Conservation (phyloP, 2,113 vertebrate genomes). For the Sinocyclocheilus rhinocerous region DNA sequence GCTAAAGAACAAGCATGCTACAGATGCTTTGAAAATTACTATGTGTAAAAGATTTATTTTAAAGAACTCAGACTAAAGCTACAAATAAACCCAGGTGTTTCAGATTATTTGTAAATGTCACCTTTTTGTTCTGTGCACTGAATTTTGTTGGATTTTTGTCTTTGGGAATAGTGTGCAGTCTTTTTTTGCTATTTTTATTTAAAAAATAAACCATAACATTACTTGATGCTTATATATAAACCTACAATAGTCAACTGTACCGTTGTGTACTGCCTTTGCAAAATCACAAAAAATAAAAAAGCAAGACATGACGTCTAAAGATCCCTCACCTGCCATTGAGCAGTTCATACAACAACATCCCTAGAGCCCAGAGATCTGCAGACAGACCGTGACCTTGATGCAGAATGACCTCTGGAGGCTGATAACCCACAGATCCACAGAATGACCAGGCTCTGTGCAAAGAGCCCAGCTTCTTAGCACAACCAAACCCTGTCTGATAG, state of each 20-base stretch:
- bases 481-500: slow-evolving; percentile 72
- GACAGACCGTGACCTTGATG: slow-evolving; percentile 71
- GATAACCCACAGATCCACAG: slow-evolving; percentile 75
- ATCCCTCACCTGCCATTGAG: slow-evolving; percentile 71
- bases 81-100: background rate
- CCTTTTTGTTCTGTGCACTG: background rate
- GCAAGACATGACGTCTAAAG: background rate
- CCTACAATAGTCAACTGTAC: background rate
- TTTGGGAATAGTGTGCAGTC: background rate
- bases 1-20: background rate
- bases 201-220: background rate
- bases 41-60: background rate
- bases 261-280: too few species aligned
- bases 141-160: background rate
- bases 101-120: background rate
- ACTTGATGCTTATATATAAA: background rate
- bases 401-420: slow-evolving; percentile 79
- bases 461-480: slow-evolving; percentile 70
- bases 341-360: slow-evolving; percentile 77
- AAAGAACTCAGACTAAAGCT: background rate
- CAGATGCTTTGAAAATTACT: background rate
- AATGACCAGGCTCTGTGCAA: slow-evolving; percentile 79
- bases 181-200: background rate
- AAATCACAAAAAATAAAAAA: too few species aligned
- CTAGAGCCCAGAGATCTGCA: slow-evolving; percentile 77